phyloP scores from a whole-genome alignment of 2,113 vertebrate genomes.

The Pterocles gutturalis region DNA sequence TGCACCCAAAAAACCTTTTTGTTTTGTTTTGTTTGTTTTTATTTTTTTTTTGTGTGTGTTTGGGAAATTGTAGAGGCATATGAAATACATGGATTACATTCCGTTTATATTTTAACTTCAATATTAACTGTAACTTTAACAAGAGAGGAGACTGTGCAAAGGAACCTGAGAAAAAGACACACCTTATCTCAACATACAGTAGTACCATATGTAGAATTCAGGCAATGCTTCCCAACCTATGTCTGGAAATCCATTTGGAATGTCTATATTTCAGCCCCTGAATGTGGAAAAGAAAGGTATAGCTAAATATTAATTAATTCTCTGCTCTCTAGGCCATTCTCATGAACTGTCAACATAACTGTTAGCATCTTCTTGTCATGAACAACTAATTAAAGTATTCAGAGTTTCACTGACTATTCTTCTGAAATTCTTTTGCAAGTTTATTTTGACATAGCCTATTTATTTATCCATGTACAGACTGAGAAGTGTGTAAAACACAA shows the following conservation, averaged over 20 bases:
- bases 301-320: background rate
- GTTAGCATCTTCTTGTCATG: background rate
- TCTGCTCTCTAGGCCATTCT: background rate
- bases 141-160: background rate
- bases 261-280: background rate
- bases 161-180: background rate
- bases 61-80: background rate
- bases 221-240: background rate
- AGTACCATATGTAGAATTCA: background rate
- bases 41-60: background rate
- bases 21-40: background rate
- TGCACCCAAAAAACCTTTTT: background rate
- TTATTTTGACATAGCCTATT: background rate
- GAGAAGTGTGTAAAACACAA: background rate
- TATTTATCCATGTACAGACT: background rate
- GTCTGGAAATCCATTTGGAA: background rate
- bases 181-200: background rate
- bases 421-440: background rate
- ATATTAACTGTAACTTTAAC: background rate
- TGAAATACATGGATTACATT: background rate
- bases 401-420: background rate
- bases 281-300: background rate
- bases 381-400: background rate
- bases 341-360: background rate
- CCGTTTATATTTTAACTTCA: background rate